Conservation (phyloP, 1,140 invertebrate genomes). For the Marisa cornuarietis region DNA sequence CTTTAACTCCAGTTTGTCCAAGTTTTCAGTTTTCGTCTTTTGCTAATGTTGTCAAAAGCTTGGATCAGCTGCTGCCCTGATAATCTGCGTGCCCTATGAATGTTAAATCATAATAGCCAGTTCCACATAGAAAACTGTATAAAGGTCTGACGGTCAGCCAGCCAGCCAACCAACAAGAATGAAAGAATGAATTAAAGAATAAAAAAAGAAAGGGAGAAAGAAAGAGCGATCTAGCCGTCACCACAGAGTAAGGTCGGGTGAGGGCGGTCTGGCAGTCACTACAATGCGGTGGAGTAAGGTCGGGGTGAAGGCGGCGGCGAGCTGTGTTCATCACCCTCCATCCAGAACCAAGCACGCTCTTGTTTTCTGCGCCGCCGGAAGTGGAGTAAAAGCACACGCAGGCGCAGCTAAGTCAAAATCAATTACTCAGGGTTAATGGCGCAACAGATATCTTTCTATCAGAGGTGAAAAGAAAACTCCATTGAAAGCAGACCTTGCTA, state of each 20-base stretch:
- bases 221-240: background rate
- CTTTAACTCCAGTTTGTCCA: background rate
- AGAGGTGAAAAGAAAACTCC: conserved; percentile 9
- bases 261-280: background rate
- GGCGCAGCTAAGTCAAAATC: conserved; percentile 9
- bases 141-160: background rate
- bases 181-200: too few species aligned
- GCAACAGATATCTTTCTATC: conserved; percentile 10
- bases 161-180: background rate
- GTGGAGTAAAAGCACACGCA: conserved; percentile 5
- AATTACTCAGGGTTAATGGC: conserved; percentile 10
- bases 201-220: conserved; percentile 1
- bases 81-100: background rate
- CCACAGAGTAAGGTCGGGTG: background rate
- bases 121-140: background rate
- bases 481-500: conserved; percentile 6
- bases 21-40: background rate
- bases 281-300: background rate
- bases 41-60: background rate
- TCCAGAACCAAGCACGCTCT: conserved; percentile 8
- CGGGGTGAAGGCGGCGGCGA: background rate
- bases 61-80: background rate
- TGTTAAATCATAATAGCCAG: background rate
- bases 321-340: conserved; percentile 1
- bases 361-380: conserved; percentile 1